Evolutionary conservation across 2,888 invertebrate species (phyloP), one percentile per base, ranked within the genome.

Genomic region (Electrophaes corylata): DNA sequence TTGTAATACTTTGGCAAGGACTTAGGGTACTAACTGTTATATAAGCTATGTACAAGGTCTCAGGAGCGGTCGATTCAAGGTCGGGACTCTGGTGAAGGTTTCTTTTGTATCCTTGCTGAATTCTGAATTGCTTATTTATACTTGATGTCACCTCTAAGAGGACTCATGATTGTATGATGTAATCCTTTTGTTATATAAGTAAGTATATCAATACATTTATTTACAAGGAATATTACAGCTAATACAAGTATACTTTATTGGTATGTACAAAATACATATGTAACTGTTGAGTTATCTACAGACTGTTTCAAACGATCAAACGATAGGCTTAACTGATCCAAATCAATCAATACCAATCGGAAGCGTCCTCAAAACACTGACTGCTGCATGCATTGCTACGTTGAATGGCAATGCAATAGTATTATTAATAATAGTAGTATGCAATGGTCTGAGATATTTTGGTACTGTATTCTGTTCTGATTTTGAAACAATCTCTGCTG

Each of bases 11-110:
- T 50, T 12, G 6, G 2, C 20, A 49, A 46, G 50, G 50, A 39
- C 45, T 46, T 50, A 12, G 20, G n/a, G 2, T 16, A 16, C 29
- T 46, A 18, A 55, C 41, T 55, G 16, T 4, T 26, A 11, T 19
- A 16, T 12, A 48, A 48, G 16, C 47, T 47, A 23, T 35, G 4
- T 16, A 67, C 71, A 72, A 74, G 71, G 73, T 69, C 68, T 66
- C 59, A 72, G 69, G 75, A 71, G 60, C 66, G 70, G 67, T 65
- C 71, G 67, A 48, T 37, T 50, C 75, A 81, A 83, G 79, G 80
- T 71, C 74, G 39, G 60, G 65, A 69, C 72, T 67, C 72, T 65
- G 16, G 12, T 48, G 66, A 76, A 78, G 74, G 76, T 79, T 71
- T 52, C 55, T 62, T 59, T 64, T 65, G 62, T 68, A 63, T 71